These are phyloP conservation scores for Sinocyclocheilus grahami DNA, from an alignment of 2,113 vertebrate genomes.

Conservation along the genomic window DNA sequence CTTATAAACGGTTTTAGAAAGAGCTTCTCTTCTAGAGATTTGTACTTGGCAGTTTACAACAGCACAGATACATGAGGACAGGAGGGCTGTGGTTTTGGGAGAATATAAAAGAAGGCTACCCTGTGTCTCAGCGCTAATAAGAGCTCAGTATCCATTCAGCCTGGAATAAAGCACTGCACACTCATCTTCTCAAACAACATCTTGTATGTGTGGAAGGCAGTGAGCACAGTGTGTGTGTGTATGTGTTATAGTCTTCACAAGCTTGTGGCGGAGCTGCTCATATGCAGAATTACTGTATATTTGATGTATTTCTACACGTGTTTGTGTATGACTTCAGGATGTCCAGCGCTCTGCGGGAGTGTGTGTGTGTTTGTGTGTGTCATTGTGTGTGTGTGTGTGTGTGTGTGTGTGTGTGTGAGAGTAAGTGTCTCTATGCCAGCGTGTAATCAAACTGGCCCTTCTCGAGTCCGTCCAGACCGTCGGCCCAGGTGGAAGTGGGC, in stretches of 20 bases:
- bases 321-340: neutral
- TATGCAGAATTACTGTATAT: neutral
- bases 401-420: too few relatives aligned
- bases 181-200: constrained; percentile 26
- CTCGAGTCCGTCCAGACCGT: constrained; percentile 82
- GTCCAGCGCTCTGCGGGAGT: too few relatives aligned
- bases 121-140: constrained; percentile 39
- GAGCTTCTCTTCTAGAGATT: constrained; percentile 16
- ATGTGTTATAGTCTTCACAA: neutral
- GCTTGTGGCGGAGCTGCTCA: neutral
- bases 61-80: constrained; percentile 41
- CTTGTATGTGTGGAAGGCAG: constrained; percentile 21
- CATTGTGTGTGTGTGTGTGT: too few relatives aligned
- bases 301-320: constrained; percentile 3
- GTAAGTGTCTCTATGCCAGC: constrained; percentile 64
- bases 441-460: constrained; percentile 84
- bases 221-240: neutral
- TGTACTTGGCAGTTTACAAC: constrained; percentile 57
- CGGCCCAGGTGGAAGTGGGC: constrained; percentile 83
- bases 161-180: constrained; percentile 22
- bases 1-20: constrained; percentile 37
- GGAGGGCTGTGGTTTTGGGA: neutral
- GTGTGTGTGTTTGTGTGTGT: neutral
- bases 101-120: constrained; percentile 44
- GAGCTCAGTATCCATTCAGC: neutral